A percentile compares a stretch with the other conserved stretches of the same genome.
These are phyloP conservation scores for Odocoileus hemionus DNA, from an alignment of 2,113 vertebrate species.

Conservation along the genomic window DNA sequence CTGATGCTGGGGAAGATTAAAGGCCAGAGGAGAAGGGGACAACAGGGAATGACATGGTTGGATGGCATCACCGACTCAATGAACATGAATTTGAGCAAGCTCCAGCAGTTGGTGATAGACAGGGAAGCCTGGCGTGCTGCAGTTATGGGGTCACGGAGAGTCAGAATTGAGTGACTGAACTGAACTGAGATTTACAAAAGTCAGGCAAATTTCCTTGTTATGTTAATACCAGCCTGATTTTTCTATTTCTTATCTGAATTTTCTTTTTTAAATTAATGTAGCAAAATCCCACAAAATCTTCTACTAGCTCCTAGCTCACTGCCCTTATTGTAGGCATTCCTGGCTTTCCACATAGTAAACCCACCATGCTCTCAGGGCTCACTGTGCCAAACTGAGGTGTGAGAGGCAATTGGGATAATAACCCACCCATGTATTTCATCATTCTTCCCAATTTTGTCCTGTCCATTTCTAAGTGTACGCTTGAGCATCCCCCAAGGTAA, in stretches of 20 bases:
- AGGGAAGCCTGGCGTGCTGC: not conserved
- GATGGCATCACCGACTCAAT: not conserved
- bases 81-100: not conserved
- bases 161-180: not conserved
- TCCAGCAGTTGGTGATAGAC: not conserved
- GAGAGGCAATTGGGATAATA: not conserved
- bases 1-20: not conserved
- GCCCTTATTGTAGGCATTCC: not conserved
- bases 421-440: not conserved
- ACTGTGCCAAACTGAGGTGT: not conserved
- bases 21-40: rapidly evolving
- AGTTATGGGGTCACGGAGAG: not conserved
- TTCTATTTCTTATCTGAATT: not conserved
- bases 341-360: not conserved
- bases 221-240: not conserved
- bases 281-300: not conserved
- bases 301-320: not conserved
- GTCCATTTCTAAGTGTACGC: not conserved
- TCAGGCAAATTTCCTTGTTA: not conserved
- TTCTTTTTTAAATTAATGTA: not conserved
- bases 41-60: not conserved
- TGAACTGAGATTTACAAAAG: not conserved
- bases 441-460: not conserved
- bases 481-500: not conserved
- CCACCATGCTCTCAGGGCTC: not conserved